These are phyloP conservation scores for Pterocles gutturalis DNA, from an alignment of 2,113 vertebrate species.

Conservation along the genomic window DNA sequence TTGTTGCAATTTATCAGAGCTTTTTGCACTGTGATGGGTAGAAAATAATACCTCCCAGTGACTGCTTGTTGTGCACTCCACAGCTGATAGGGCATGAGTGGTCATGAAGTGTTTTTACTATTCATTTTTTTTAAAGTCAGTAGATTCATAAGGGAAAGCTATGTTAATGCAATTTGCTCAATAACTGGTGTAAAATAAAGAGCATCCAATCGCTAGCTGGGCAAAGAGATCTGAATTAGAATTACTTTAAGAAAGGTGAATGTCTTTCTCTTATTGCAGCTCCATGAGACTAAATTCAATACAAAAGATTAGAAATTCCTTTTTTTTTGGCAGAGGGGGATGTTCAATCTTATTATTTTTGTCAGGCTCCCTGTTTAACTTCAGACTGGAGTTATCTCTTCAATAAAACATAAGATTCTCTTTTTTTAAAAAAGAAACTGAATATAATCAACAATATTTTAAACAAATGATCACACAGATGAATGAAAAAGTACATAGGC, in stretches of 20 bases:
- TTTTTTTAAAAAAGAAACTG: background rate
- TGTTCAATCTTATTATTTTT: background rate
- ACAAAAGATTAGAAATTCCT: background rate
- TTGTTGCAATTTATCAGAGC: slow-evolving; percentile 63
- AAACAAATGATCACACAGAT: background rate
- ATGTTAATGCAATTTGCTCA: background rate
- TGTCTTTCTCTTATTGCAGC: background rate
- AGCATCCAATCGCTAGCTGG: background rate
- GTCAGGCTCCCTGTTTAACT: background rate
- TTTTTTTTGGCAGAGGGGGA: background rate
- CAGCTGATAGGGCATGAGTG: background rate
- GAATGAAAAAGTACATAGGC: background rate
- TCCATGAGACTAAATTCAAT: background rate
- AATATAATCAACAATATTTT: background rate
- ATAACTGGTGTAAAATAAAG: background rate
- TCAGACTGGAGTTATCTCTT: background rate
- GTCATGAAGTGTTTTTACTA: background rate
- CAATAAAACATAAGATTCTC: background rate
- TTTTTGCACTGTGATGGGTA: slow-evolving; percentile 38
- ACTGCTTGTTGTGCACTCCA: background rate
- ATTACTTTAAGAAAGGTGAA: background rate
- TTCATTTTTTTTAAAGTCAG: background rate
- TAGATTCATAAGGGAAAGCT: background rate
- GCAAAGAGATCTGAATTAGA: background rate
- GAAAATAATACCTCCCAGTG: slow-evolving; percentile 28